These are phyloP conservation scores for Echiichthys vipera DNA, from an alignment of 2,797 vertebrate genomes.

Conservation along the genomic window DNA sequence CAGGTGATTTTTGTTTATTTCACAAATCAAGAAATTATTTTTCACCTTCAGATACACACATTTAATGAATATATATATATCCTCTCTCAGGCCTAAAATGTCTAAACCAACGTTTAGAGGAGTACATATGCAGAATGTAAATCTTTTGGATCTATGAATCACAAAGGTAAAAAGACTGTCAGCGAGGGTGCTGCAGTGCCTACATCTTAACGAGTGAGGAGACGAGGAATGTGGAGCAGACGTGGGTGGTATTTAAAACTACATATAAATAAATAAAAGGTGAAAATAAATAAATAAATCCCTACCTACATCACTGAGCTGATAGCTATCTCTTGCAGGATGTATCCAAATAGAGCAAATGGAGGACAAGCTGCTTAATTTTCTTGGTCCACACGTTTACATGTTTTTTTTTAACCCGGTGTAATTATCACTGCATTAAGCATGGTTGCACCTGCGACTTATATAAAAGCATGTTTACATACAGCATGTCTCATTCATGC, in stretches of 20 bases:
- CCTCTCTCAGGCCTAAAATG: conserved; percentile 52
- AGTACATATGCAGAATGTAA: conserved; percentile 76
- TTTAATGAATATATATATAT: conserved; percentile 22
- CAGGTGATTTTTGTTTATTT: conserved; percentile 23
- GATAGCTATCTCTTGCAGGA: conserved; percentile 72
- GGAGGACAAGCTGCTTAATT: conserved; percentile 69
- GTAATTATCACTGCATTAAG: conserved; percentile 16
- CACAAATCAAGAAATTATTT: conserved; percentile 17
- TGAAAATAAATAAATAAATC: conserved; percentile 80
- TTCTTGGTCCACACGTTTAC: conserved; percentile 37
- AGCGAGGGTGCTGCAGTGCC: conserved; percentile 73
- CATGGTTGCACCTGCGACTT: conserved; percentile 29
- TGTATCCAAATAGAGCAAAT: conserved; percentile 69
- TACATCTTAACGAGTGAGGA: conserved; percentile 75
- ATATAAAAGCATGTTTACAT: conserved; percentile 19
- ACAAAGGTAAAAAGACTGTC: conserved; percentile 83
- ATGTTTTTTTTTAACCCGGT: conserved; percentile 47
- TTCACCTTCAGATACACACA: not conserved
- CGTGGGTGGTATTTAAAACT: conserved; percentile 86
- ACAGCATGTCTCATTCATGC: conserved; percentile 12
- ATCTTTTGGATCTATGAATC: conserved; percentile 80
- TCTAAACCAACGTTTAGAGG: conserved; percentile 75
- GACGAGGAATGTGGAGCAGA: conserved; percentile 81
- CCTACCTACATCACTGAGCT: conserved; percentile 67
- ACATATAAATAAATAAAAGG: conserved; percentile 84